Base-by-base conservation (phyloP, 1,140 invertebrate species). In the Acromyrmex charruanus region DNA sequence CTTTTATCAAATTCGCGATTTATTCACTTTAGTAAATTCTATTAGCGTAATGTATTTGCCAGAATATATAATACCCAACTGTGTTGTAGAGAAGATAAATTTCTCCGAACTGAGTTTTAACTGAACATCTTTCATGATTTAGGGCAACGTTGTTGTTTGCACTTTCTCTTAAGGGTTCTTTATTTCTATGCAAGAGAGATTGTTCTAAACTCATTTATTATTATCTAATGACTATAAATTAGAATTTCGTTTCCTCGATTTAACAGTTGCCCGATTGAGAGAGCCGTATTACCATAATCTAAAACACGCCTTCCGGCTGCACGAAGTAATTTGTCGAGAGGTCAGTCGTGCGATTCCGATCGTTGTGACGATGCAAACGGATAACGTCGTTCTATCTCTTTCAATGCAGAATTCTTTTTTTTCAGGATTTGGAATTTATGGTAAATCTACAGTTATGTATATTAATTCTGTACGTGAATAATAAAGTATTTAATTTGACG, bases 171-270 rank as follows among this genome's bases (percentile, higher is more conserved):
- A 66, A 51, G 25, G 82, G 72, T 85, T 65, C 72, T 75, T 77
- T 53, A 85, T 65, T 79, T 49, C 31, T 49, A 31, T 35, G 25
- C 39, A 44, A 53, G 49, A 12, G 35, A 14, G 31, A 21, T 21
- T 25, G 25, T 18, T 63, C 69, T 49, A 77, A 85, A 77, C 28
- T 59, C n/a, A 85, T 79, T 58, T 68, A 66, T 85, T 79, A 77
- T 61, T 51, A 55, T 28, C 74, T 25, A 75, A 84, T 44, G 39
- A 63, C 69, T 44, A 75, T 75, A 84, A 84, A 84, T 82, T 74
- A 61, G 68, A 74, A 82, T 84, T 84, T 84, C 55, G 80, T 84
- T 84, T 84, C 39, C 80, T 75, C n/a, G 80, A 84, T 63, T 75
- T 51, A 75, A 75, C 69, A 74, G 80, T 82, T 84, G 80, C 39